Conservation (phyloP, 2,888 invertebrate genomes). For the Rhopalosiphum nymphaeae region DNA sequence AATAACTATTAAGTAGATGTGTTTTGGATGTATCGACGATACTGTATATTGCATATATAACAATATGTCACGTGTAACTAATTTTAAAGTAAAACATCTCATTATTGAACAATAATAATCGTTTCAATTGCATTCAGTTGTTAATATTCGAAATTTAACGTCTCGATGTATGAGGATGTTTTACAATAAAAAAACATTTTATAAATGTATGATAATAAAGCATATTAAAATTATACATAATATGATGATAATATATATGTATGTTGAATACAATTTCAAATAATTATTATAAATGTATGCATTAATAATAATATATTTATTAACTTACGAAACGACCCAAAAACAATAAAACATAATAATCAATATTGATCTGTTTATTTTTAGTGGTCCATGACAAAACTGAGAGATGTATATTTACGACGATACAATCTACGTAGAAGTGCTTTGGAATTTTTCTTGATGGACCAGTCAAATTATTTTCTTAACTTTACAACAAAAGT, state of each 20-base stretch:
- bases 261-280: neutral
- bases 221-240: neutral
- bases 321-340: too few species aligned
- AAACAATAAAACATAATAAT: too few species aligned
- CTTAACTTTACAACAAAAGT: constrained; percentile 77
- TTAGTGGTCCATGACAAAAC: constrained; percentile 73
- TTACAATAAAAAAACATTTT: neutral
- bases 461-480: constrained; percentile 78
- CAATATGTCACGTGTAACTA: neutral
- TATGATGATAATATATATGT: neutral
- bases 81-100: constrained; percentile 4
- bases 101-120: constrained; percentile 22
- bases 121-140: neutral
- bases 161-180: neutral
- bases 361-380: constrained; percentile 67
- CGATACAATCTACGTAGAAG: constrained; percentile 77
- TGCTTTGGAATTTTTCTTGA: constrained; percentile 77
- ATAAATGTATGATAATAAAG: neutral
- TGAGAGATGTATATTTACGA: constrained; percentile 77
- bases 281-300: neutral
- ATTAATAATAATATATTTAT: neutral
- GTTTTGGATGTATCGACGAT: neutral
- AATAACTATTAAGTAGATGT: neutral
- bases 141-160: neutral
- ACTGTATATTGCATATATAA: neutral